Conservation (phyloP, 2,888 invertebrate genomes). For the Acleris literana region DNA sequence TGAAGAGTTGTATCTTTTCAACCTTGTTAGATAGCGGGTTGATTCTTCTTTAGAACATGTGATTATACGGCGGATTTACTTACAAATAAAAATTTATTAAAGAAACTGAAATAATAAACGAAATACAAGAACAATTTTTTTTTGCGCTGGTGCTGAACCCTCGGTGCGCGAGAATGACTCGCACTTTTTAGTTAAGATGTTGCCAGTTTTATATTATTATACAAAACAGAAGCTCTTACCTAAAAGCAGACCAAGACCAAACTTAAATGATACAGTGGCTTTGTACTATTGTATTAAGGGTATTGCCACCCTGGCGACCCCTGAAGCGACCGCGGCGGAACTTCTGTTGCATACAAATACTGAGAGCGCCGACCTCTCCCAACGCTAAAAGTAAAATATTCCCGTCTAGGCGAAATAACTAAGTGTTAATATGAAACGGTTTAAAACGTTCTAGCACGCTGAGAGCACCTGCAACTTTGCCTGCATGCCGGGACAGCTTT, state of each 20-base stretch:
- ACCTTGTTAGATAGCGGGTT: too few species aligned
- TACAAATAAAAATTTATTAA: too few species aligned
- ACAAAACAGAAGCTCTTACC: too few species aligned
- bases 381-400: slow-evolving; percentile 11
- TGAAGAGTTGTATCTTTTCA: too few species aligned
- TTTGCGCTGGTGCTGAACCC: too few species aligned
- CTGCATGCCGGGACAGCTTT: not conserved
- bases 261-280: slow-evolving; percentile 13
- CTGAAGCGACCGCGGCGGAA: slow-evolving; percentile 10
- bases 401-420: slow-evolving; percentile 7
- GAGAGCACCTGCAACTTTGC: slow-evolving; percentile 11
- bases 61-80: too few species aligned
- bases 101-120: too few species aligned
- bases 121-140: too few species aligned
- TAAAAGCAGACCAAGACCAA: not conserved
- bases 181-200: too few species aligned
- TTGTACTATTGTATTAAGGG: slow-evolving; percentile 28
- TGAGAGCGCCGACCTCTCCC: slow-evolving; percentile 19
- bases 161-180: too few species aligned
- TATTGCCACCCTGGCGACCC: slow-evolving; percentile 31
- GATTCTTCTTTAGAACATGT: too few species aligned
- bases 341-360: slow-evolving; percentile 30
- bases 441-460: slow-evolving; percentile 10
- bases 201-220: too few species aligned
- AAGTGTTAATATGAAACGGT: slow-evolving; percentile 16